These are phyloP conservation scores for Caenorhabditis wallacei DNA, from an alignment of 2,888 invertebrate genomes.

Conservation along the genomic window DNA sequence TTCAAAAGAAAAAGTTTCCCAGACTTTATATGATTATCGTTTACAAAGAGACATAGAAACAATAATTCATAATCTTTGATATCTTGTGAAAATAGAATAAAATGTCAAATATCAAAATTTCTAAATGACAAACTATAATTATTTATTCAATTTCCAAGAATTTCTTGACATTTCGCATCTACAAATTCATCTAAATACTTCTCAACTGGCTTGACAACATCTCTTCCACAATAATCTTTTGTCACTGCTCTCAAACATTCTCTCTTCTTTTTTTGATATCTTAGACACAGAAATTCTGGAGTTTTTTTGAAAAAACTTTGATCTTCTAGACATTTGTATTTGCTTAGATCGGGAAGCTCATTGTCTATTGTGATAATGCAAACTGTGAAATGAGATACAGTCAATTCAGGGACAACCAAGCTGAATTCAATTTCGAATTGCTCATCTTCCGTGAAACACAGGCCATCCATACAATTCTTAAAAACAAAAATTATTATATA, in stretches of 20 bases:
- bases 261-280: constrained; percentile 17
- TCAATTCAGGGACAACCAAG: constrained; percentile 28
- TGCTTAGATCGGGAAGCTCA: constrained; percentile 5
- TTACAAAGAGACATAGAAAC: too few relatives aligned
- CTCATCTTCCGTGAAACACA: constrained; percentile 30
- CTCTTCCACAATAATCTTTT: constrained; percentile 25
- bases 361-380: constrained; percentile 23
- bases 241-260: constrained; percentile 32
- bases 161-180: constrained; percentile 16
- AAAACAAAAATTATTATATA: too few relatives aligned
- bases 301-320: constrained; percentile 16
- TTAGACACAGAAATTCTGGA: constrained; percentile 9
- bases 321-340: constrained; percentile 13
- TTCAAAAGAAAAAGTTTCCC: too few relatives aligned
- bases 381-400: constrained; percentile 30
- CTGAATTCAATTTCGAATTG: constrained; percentile 30
- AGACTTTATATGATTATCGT: too few relatives aligned
- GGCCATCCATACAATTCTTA: constrained; percentile 21
- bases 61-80: too few relatives aligned
- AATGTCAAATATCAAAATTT: too few relatives aligned
- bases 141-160: background rate
- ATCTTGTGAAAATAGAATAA: too few relatives aligned
- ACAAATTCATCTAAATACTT: constrained; percentile 16
- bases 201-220: constrained; percentile 29
- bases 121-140: too few relatives aligned